Percentiles rank a stretch among this genome's conserved stretches.
These are phyloP conservation scores for Polyergus mexicanus DNA, from an alignment of 1,140 invertebrate genomes.

Conservation along the genomic window DNA sequence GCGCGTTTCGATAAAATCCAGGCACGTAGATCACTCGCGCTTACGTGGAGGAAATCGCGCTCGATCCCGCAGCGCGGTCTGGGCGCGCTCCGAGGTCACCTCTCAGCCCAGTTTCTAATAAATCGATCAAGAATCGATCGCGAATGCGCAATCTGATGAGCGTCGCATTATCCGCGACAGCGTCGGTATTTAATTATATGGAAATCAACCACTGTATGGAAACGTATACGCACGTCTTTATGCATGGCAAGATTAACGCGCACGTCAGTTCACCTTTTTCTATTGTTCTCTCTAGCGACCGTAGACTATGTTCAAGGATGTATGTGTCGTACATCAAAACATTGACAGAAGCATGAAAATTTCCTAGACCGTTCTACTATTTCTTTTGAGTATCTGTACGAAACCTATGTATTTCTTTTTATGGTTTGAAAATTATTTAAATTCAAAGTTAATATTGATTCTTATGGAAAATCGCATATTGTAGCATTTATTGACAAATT, in stretches of 20 bases:
- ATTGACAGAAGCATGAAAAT: too few species aligned
- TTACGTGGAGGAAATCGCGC: constrained; percentile 43
- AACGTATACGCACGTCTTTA: neutral
- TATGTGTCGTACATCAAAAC: neutral
- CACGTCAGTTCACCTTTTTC: constrained; percentile 19
- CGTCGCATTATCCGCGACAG: constrained; percentile 7
- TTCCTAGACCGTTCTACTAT: too few species aligned
- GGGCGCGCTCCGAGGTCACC: constrained; percentile 25
- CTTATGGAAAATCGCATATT: too few species aligned
- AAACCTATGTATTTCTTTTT: too few species aligned
- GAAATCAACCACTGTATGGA: constrained; percentile 36
- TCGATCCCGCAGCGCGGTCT: neutral
- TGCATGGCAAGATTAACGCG: constrained; percentile 42
- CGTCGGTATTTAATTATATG: constrained; percentile 47
- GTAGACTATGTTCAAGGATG: constrained; percentile 5
- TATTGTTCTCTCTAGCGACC: constrained; percentile 28
- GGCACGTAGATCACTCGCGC: neutral
- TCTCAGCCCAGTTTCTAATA: constrained; percentile 31
- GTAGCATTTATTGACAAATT: too few species aligned
- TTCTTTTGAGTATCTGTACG: too few species aligned
- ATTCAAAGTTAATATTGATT: too few species aligned
- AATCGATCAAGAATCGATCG: constrained; percentile 49
- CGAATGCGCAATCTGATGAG: constrained; percentile 21
- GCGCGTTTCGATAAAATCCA: constrained; percentile 48
- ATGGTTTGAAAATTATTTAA: too few species aligned